Percentiles rank a stretch among this genome's conserved stretches.
phyloP scores from a whole-genome alignment of 2,797 vertebrate species.

The Phalanger gymnotis region DNA sequence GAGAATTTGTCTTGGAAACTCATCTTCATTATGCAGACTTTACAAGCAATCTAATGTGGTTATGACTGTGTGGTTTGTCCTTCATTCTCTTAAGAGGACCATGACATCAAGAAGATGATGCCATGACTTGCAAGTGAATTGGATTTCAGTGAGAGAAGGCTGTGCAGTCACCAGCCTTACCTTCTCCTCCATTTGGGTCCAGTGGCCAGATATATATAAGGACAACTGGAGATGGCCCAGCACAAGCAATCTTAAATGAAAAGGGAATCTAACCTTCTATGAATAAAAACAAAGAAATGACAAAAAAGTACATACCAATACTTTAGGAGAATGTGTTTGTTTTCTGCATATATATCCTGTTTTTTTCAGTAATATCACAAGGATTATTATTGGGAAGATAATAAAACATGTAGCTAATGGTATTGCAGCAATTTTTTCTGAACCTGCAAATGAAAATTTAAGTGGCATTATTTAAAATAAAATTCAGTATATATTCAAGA shows the following conservation, averaged over 20 bases:
- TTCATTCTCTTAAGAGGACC: no score
- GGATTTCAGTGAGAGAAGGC: no score
- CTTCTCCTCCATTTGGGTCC: no score
- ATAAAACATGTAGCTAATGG: background rate
- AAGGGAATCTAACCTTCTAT: background rate
- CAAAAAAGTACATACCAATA: conserved; percentile 82
- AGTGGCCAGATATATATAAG: no score
- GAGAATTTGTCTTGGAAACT: background rate
- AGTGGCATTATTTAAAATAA: conserved; percentile 37
- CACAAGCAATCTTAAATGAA: background rate
- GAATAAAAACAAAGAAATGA: background rate
- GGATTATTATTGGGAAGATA: background rate
- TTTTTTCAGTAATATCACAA: conserved; percentile 60
- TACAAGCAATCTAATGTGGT: background rate
- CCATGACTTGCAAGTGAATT: no score
- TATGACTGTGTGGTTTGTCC: no score
- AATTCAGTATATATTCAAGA: background rate
- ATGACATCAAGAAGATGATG: no score
- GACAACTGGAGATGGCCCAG: no score
- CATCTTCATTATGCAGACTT: background rate
- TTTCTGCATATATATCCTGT: conserved; percentile 75
- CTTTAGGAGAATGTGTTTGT: conserved; percentile 47
- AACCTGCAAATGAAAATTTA: conserved; percentile 73
- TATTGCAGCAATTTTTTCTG: background rate
- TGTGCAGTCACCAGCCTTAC: no score